Evolutionary conservation across 2,888 invertebrate species (phyloP).

Genomic region (Macaria notata): DNA sequence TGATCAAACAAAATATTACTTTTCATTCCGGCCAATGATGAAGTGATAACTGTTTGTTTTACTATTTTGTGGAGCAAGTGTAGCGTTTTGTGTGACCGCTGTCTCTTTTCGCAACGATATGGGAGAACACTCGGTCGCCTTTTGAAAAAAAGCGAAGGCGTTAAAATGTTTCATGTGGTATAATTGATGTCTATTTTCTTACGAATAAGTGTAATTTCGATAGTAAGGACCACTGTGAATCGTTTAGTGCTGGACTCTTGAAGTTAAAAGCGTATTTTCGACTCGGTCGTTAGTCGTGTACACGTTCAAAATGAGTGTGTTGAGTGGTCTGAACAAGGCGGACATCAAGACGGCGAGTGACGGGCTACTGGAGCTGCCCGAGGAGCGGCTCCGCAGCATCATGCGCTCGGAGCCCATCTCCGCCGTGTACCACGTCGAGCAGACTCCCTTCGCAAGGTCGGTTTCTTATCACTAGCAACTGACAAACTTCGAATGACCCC

Average conservation of each 20-base stretch:
- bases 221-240: slow-evolving; percentile 77
- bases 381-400: slow-evolving; percentile 85
- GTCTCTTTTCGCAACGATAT: slow-evolving; percentile 81
- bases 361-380: slow-evolving; percentile 87
- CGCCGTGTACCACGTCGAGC: slow-evolving; percentile 90
- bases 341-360: slow-evolving; percentile 84
- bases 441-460: slow-evolving; percentile 93
- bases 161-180: slow-evolving; percentile 79
- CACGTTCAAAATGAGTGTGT: slow-evolving; percentile 80
- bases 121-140: slow-evolving; percentile 78
- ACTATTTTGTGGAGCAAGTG: slow-evolving; percentile 72
- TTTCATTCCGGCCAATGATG: slow-evolving; percentile 70
- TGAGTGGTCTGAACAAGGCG: slow-evolving; percentile 79
- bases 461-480: slow-evolving; percentile 36
- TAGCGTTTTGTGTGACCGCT: slow-evolving; percentile 69
- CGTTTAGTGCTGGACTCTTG: slow-evolving; percentile 69
- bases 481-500: slow-evolving; percentile 34
- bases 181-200: slow-evolving; percentile 69
- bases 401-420: slow-evolving; percentile 89
- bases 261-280: slow-evolving; percentile 60
- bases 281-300: slow-evolving; percentile 72
- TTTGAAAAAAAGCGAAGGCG: slow-evolving; percentile 78
- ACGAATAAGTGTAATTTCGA: slow-evolving; percentile 77
- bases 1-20: slow-evolving; percentile 77
- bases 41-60: slow-evolving; percentile 78